Evolutionary conservation across 2,797 vertebrate species (phyloP).

Genomic region (Oryzias sinensis): DNA sequence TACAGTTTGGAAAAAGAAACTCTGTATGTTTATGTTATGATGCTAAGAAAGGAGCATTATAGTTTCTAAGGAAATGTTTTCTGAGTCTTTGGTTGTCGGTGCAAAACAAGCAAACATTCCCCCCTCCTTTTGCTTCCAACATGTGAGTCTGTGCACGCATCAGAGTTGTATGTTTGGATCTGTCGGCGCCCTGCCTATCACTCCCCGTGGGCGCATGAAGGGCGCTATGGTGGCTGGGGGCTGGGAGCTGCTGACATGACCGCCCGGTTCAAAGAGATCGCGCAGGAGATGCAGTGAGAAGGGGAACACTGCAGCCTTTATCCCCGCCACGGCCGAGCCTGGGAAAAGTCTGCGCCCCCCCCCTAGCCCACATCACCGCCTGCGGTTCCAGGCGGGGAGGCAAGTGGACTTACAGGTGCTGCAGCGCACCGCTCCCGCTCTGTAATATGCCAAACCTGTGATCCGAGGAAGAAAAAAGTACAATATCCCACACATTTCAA

Average conservation of each 20-base stretch:
- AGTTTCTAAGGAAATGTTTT: too few relatives aligned
- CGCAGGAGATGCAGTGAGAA: slow-evolving; percentile 60
- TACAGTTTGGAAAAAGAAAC: too few relatives aligned
- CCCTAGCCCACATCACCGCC: slow-evolving; percentile 14
- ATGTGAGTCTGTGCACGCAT: slow-evolving; percentile 23
- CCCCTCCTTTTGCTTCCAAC: neutral
- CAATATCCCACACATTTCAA: slow-evolving; percentile 34
- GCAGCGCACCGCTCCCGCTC: slow-evolving; percentile 36
- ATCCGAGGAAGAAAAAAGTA: slow-evolving; percentile 9
- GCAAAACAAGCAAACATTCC: neutral
- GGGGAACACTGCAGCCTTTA: slow-evolving; percentile 70
- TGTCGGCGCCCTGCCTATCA: slow-evolving; percentile 67
- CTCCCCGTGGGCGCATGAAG: slow-evolving; percentile 70
- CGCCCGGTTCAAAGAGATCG: slow-evolving; percentile 73
- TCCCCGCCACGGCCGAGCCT: slow-evolving; percentile 57
- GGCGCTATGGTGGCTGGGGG: slow-evolving; percentile 52
- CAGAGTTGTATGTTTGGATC: slow-evolving; percentile 49
- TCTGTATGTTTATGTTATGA: too few relatives aligned
- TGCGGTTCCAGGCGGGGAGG: slow-evolving; percentile 52
- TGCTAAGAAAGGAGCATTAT: too few relatives aligned
- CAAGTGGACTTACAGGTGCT: slow-evolving; percentile 73
- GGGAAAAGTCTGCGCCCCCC: slow-evolving; percentile 60
- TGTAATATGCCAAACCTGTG: slow-evolving; percentile 23
- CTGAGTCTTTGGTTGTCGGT: neutral
- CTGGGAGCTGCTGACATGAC: slow-evolving; percentile 68